Evolutionary conservation across 92 coral and sea anemone species (phyloP), one percentile per base, ranked within the genome.

Genomic region (Galaxea fascicularis): DNA sequence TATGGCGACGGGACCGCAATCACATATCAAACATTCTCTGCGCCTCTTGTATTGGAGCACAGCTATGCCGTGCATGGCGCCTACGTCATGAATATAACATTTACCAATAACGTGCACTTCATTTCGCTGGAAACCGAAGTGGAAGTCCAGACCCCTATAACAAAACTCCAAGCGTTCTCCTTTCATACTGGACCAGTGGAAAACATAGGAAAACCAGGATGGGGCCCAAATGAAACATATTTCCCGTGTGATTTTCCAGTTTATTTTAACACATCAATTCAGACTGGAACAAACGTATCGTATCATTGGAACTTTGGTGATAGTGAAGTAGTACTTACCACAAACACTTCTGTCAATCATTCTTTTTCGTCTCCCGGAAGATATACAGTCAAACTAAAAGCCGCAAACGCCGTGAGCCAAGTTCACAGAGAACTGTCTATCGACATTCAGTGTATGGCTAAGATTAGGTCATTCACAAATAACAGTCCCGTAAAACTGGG

Each of bases 231-330:
- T 35, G 75, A 77, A 22, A 80, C 85, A 0, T 83, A 75, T 58
- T 95, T 90, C 58, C 98, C 98, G 7, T 75, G 77, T 53, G 95
- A 94, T 14, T 71, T 80, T 51, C 91, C 90, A 14, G 88, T 94
- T 25, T 30, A 60, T 35, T 85, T 92, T 12, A 75, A 47, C 65
- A 83, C 78, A 15, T 57, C 81, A 5, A 87, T 92, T 71, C 84
- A 67, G 17, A 86, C 91, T 52, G 98, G 98, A 21, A 94, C 98
- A 5, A 96, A 96, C 66, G 98, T 94, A 18, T 77, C 98, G 0
- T 92, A 92, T 58, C 39, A 58, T 12, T 82, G 84, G 45, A 86
- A 90, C 46, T 96, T 93, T 73, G 98, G 95, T 16, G 95, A 95
- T 82, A 83, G 90, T 1, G 26, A 88, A 9, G 44, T n/a, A 6